A percentile compares a stretch with the other conserved stretches of the same genome.
These are phyloP conservation scores for Labrus mixtus DNA, from an alignment of 2,113 vertebrate species.

Conservation along the genomic window DNA sequence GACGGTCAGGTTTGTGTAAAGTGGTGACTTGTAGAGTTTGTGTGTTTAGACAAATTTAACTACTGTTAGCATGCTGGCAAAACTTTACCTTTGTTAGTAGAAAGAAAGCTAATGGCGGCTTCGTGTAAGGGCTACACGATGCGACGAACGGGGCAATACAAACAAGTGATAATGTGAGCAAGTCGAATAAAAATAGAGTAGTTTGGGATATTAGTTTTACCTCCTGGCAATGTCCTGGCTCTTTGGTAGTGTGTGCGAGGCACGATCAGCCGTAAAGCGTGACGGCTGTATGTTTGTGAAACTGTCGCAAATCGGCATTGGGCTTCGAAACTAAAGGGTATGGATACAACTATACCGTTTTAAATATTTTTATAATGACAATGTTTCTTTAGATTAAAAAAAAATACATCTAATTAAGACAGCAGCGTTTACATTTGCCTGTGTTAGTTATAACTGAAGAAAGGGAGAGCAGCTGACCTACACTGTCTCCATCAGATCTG, in stretches of 20 bases:
- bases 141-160: not conserved
- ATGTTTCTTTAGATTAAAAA: too few relatives aligned
- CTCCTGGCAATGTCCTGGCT: not conserved
- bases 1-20: too few relatives aligned
- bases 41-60: not conserved
- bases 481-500: too few relatives aligned
- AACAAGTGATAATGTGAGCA: fast-evolving
- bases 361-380: too few relatives aligned
- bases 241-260: too few relatives aligned
- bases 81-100: not conserved
- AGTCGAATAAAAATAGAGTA: fast-evolving
- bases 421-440: too few relatives aligned
- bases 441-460: too few relatives aligned
- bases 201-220: not conserved
- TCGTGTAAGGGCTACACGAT: not conserved
- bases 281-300: conserved; percentile 25
- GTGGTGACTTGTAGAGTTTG: too few relatives aligned
- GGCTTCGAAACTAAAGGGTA: too few relatives aligned
- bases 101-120: not conserved
- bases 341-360: too few relatives aligned
- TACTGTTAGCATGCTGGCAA: not conserved
- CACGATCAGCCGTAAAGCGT: conserved; percentile 44
- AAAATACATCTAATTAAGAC: too few relatives aligned
- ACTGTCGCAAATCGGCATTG: conserved; percentile 57
- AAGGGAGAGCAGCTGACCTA: too few relatives aligned